Conservation (phyloP, 1,140 invertebrate genomes). For the Watersipora subatra region DNA sequence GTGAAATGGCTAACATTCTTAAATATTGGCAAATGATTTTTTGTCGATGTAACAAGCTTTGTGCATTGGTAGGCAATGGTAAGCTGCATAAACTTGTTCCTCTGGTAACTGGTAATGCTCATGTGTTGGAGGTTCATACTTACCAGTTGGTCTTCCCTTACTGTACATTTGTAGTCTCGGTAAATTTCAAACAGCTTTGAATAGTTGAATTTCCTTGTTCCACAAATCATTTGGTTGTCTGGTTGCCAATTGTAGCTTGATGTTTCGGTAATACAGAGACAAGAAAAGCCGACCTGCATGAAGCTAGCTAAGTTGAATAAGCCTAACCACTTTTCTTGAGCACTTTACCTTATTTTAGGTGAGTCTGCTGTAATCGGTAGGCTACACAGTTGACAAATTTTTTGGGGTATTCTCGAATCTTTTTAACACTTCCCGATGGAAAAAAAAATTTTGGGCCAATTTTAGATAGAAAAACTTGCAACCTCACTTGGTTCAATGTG, state of each 20-base stretch:
- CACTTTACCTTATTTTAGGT: no score
- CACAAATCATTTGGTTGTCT: background rate
- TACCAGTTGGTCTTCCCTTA: background rate
- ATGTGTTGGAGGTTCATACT: background rate
- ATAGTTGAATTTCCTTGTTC: background rate
- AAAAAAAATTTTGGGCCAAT: no score
- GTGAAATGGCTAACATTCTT: no score
- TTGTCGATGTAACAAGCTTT: no score
- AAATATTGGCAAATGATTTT: no score
- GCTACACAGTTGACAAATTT: background rate
- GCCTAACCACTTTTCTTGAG: no score
- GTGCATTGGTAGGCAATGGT: background rate
- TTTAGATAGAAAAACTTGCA: no score
- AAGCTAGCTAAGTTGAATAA: no score
- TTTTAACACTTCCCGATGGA: no score
- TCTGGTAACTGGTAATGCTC: background rate
- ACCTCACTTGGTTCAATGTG: no score
- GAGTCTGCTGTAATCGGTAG: no score
- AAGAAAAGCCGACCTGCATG: background rate
- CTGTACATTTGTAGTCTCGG: background rate
- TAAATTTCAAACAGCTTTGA: background rate
- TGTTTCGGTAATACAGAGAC: background rate
- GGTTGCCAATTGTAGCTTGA: background rate
- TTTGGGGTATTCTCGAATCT: background rate
- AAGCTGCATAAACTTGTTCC: background rate